These are phyloP conservation scores for Macrobrachium nipponense DNA, from an alignment of 1,140 invertebrate species.

Conservation along the genomic window DNA sequence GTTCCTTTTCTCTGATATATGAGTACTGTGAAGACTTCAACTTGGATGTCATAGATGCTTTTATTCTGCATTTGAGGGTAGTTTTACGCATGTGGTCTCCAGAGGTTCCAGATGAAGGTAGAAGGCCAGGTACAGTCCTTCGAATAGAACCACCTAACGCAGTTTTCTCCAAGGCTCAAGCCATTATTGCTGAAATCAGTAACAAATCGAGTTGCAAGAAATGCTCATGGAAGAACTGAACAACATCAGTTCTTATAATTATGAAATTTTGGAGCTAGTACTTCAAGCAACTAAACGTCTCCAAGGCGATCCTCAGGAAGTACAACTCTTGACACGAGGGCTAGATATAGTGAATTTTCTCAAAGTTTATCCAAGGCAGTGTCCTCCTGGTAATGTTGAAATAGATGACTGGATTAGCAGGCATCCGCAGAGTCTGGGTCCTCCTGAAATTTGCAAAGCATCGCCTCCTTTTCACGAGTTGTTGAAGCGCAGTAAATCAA, in stretches of 20 bases:
- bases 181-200: constrained; percentile 50
- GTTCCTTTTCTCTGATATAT: constrained; percentile 48
- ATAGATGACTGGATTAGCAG: constrained; percentile 55
- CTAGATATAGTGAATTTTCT: constrained; percentile 59
- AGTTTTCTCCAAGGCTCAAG: constrained; percentile 34
- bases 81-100: constrained; percentile 47
- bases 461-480: constrained; percentile 61
- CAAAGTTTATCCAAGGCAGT: constrained; percentile 47
- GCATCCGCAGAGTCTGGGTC: constrained; percentile 44
- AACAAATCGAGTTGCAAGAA: constrained; percentile 36
- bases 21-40: constrained; percentile 59
- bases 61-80: constrained; percentile 48
- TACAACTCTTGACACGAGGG: constrained; percentile 41
- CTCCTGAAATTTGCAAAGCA: constrained; percentile 46
- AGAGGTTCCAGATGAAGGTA: constrained; percentile 16
- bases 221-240: constrained; percentile 38
- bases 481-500: constrained; percentile 31
- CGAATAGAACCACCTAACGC: constrained; percentile 43
- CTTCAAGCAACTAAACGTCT: constrained; percentile 28
- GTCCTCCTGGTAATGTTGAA: constrained; percentile 35
- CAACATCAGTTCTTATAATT: constrained; percentile 54
- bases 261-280: constrained; percentile 54
- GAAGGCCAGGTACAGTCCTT: neutral
- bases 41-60: constrained; percentile 48
- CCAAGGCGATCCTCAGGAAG: constrained; percentile 21